Base-by-base conservation (phyloP, 2,888 invertebrate genomes). In the Clostera curtula region DNA sequence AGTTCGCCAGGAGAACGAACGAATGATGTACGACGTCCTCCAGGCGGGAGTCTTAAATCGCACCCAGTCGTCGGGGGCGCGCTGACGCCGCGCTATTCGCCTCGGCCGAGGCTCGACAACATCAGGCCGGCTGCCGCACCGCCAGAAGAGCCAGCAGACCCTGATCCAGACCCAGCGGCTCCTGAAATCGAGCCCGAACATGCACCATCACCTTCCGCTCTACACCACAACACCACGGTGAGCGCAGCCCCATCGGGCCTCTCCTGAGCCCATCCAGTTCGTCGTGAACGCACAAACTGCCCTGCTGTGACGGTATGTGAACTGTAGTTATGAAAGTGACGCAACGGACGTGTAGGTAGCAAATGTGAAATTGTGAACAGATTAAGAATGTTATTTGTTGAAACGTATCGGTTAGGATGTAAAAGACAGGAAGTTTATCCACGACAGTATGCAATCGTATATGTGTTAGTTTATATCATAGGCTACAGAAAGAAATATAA, bases 1-100 rank as follows among this genome's bases (percentile, higher is more conserved):
- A 94, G 94, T 94, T 72, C 92, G 93, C 55, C 92, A 91, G 84
- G 93, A 94, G 86, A 94, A 94, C 85, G 93, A 93, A 85, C 92
- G 93, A 76, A 86, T 93, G 79, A 88, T 93, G 86, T 87, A 87
- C 71, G 93, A 93, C 79, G 91, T 90, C 54, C 85, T 90, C 69
- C 90, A 90, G 76, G 76, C 61, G 75, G 82, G 69, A 70, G 68
- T 75, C 72, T 76, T 74, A 71, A 85, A 85, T 80, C 83, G 77
- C 80, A 82, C 83, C 79, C 85, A 77, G 80, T 82, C 72, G 71
- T 80, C 72, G 80, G 75, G 52, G 72, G 83, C 52, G 76, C 82
- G 74, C 77, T 82, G 82, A 83, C 83, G 62, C 83, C 82, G 74
- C 80, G 82, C 68, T 83, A 83, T 49, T 79, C 83, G 56, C 82